phyloP scores from a whole-genome alignment of 1,140 invertebrate species.

The Heliconius hermathena region DNA sequence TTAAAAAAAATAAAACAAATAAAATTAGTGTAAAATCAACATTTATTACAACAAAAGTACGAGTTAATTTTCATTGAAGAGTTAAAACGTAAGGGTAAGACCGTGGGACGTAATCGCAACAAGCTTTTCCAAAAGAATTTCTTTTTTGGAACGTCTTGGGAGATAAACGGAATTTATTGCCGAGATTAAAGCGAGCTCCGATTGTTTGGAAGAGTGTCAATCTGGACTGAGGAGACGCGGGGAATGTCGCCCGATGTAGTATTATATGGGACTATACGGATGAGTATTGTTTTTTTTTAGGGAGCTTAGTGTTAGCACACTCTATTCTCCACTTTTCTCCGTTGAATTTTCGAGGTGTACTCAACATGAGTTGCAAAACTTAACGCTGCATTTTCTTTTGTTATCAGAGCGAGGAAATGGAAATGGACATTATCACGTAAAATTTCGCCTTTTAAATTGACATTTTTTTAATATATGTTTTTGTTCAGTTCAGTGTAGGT shows the following conservation, averaged over 20 bases:
- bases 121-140: slow-evolving; percentile 52
- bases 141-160: slow-evolving; percentile 54
- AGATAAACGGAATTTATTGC: slow-evolving; percentile 75
- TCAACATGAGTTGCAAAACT: too few relatives aligned
- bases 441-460: too few relatives aligned
- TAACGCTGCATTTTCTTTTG: too few relatives aligned
- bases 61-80: slow-evolving; percentile 7
- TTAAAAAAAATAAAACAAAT: not conserved
- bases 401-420: too few relatives aligned
- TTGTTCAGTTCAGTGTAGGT: too few relatives aligned
- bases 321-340: too few relatives aligned
- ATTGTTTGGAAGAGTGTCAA: slow-evolving; percentile 67
- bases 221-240: slow-evolving; percentile 53
- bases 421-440: too few relatives aligned
- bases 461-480: too few relatives aligned
- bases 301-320: too few relatives aligned
- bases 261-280: slow-evolving; percentile 31
- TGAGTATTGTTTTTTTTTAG: not conserved
- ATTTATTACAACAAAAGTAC: not conserved
- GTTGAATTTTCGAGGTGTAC: not conserved
- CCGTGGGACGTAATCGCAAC: slow-evolving; percentile 51
- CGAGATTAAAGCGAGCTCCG: slow-evolving; percentile 61
- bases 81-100: slow-evolving; percentile 23
- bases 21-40: not conserved
- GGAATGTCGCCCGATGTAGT: slow-evolving; percentile 48